Evolutionary conservation across 2,113 vertebrate genomes (phyloP), one percentile per base, ranked within the genome.

Genomic region (Blennius ocellaris): DNA sequence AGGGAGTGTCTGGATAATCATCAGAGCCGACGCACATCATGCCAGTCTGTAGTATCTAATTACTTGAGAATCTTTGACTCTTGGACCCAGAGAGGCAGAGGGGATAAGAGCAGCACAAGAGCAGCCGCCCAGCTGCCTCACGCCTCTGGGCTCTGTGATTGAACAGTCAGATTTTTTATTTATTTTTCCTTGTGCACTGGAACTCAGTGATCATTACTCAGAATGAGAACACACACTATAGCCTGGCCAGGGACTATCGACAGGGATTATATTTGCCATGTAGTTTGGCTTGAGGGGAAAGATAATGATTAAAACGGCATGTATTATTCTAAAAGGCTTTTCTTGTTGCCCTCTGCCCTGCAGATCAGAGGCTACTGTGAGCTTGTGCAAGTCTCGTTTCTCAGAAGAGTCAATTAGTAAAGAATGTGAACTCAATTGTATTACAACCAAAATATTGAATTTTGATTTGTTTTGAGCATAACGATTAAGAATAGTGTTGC

Each of bases 131-230:
- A 5, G 21, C 77, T 40, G 71, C 54, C 73, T 50, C 44, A 14
- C 41, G 61, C 89, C 84, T 78, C 60, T 38, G 49, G 81, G 81
- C 73, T 61, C 54, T 44, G 39, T 43, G 50, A 80, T 81, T 83
- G 63, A 88, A 66, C 70, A 53, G 54, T 57, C 8, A 56, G 49
- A 73, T 47, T 66, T 86, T 75, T 73, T 30, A 2, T 30, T 30
- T 30, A 2, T 30, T 30, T 30, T 30, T 30, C 21, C 51, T 77
- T 40, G 10, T 63, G 78, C 12, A 60, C 61, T 50, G 50, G 56
- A 63, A 71, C 73, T 69, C 73, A 43, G 62, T 89, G 77, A 87
- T 90, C 86, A 82, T 87, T 82, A 82, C 69, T 80, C 69, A 68
- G 55, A 79, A 70, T 62, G 69, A 75, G 67, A 84, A 64, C 62